These are phyloP conservation scores for Sebastes taczanowskii DNA, from an alignment of 2,797 vertebrate genomes.

Conservation along the genomic window DNA sequence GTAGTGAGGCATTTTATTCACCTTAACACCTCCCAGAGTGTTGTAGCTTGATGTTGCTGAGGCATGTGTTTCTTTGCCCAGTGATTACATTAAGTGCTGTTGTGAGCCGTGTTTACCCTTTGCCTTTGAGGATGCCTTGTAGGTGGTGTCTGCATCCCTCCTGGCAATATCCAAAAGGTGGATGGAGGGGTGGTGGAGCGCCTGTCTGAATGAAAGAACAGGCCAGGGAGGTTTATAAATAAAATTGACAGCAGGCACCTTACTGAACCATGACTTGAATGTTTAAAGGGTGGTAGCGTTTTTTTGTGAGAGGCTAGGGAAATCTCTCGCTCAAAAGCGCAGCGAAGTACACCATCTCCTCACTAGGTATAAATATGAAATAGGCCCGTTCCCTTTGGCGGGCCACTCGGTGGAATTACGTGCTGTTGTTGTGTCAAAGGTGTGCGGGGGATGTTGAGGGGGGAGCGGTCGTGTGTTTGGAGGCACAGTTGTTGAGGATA, in stretches of 20 bases:
- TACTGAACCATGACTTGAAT: constrained; percentile 82
- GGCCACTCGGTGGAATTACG: constrained; percentile 46
- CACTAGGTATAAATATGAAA: constrained; percentile 78
- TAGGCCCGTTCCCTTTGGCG: constrained; percentile 58
- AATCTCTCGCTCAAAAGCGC: constrained; percentile 69
- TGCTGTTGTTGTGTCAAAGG: constrained; percentile 50
- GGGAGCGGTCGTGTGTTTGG: background rate
- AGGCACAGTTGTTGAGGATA: constrained; percentile 13
- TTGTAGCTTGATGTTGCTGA: constrained; percentile 66
- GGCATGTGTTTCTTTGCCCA: constrained; percentile 67
- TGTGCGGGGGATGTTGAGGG: background rate
- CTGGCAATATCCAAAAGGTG: constrained; percentile 37
- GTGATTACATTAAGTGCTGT: constrained; percentile 69
- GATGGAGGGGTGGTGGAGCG: constrained; percentile 48
- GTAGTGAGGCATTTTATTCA: constrained; percentile 59
- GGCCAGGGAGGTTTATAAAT: constrained; percentile 81
- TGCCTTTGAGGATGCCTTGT: constrained; percentile 69
- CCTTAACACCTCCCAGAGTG: constrained; percentile 54
- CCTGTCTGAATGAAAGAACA: constrained; percentile 79
- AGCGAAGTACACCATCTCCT: constrained; percentile 59
- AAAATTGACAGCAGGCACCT: constrained; percentile 83
- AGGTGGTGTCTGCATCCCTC: constrained; percentile 68
- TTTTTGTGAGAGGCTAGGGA: constrained; percentile 68
- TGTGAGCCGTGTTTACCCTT: constrained; percentile 65
- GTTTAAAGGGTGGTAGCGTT: constrained; percentile 74